These are phyloP conservation scores for Tetragonula carbonaria DNA, from an alignment of 2,888 invertebrate species.

Conservation along the genomic window DNA sequence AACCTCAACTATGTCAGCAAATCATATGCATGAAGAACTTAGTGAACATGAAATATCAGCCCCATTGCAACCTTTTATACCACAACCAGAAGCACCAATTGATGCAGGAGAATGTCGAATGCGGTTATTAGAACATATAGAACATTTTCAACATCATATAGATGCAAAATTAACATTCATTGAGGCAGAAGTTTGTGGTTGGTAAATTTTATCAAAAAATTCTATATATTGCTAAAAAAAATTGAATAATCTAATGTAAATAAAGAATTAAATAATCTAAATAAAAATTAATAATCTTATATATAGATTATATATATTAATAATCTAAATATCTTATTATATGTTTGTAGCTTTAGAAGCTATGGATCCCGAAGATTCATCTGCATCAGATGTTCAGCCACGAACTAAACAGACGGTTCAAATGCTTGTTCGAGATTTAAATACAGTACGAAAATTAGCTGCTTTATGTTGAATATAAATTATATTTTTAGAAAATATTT, in stretches of 20 bases:
- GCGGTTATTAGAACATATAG: conserved; percentile 91
- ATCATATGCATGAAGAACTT: conserved; percentile 48
- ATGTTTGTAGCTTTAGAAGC: conserved; percentile 85
- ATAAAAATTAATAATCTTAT: too few species aligned
- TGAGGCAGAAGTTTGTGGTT: conserved; percentile 90
- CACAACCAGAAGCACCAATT: conserved; percentile 93
- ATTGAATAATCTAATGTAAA: neutral
- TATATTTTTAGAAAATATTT: conserved; percentile 17
- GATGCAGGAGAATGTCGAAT: conserved; percentile 91
- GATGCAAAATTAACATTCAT: conserved; percentile 90
- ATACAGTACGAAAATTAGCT: conserved; percentile 88
- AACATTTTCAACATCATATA: conserved; percentile 90
- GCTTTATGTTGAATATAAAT: conserved; percentile 83
- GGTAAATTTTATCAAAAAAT: conserved; percentile 6
- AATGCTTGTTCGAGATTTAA: conserved; percentile 90
- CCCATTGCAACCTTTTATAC: conserved; percentile 84
- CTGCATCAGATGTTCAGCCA: conserved; percentile 86
- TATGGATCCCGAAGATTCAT: conserved; percentile 87
- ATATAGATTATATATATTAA: too few species aligned
- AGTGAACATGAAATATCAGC: conserved; percentile 54
- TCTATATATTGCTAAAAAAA: neutral
- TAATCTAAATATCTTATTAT: neutral
- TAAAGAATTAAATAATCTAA: too few species aligned
- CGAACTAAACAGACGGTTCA: conserved; percentile 90
- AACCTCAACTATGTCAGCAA: conserved; percentile 12